Evolutionary conservation across 1,140 invertebrate species (phyloP).

Genomic region (Cephus cinctus): DNA sequence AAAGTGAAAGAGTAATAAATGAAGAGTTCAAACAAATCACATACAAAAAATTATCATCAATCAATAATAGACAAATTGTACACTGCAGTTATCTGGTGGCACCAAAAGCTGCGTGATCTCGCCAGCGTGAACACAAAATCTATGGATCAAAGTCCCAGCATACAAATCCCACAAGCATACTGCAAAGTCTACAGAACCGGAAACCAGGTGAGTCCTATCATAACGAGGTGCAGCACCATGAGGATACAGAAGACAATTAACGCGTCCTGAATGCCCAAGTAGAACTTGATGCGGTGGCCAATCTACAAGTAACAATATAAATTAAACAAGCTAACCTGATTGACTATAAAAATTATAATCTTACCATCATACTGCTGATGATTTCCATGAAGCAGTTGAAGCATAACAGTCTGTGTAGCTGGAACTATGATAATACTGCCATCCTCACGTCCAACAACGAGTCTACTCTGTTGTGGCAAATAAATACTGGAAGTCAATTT

Average conservation of each 20-base stretch:
- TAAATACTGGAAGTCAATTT: slow-evolving; percentile 92
- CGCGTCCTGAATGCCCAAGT: slow-evolving; percentile 86
- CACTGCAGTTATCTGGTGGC: slow-evolving; percentile 89
- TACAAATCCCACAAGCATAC: slow-evolving; percentile 97
- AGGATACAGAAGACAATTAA: slow-evolving; percentile 95
- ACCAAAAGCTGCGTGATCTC: slow-evolving; percentile 90
- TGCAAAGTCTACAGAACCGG: slow-evolving; percentile 96
- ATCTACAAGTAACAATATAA: slow-evolving; percentile 57
- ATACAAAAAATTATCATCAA: slow-evolving; percentile 5
- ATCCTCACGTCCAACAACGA: slow-evolving; percentile 94
- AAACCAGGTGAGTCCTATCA: slow-evolving; percentile 87
- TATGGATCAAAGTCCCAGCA: slow-evolving; percentile 83
- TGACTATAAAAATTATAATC: neutral
- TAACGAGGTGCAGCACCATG: slow-evolving; percentile 91
- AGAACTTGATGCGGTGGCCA: slow-evolving; percentile 89
- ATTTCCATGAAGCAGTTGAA: slow-evolving; percentile 87
- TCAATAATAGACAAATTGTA: slow-evolving; percentile 41
- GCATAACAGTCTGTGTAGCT: slow-evolving; percentile 92
- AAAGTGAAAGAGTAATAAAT: slow-evolving; percentile 31
- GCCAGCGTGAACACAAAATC: slow-evolving; percentile 95
- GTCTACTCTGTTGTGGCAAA: slow-evolving; percentile 85
- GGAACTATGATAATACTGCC: slow-evolving; percentile 97
- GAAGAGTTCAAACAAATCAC: slow-evolving; percentile 8
- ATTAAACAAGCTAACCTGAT: slow-evolving; percentile 1
- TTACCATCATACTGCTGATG: slow-evolving; percentile 85